These are phyloP conservation scores for Contarinia nasturtii DNA, from an alignment of 1,140 invertebrate species.

Conservation along the genomic window DNA sequence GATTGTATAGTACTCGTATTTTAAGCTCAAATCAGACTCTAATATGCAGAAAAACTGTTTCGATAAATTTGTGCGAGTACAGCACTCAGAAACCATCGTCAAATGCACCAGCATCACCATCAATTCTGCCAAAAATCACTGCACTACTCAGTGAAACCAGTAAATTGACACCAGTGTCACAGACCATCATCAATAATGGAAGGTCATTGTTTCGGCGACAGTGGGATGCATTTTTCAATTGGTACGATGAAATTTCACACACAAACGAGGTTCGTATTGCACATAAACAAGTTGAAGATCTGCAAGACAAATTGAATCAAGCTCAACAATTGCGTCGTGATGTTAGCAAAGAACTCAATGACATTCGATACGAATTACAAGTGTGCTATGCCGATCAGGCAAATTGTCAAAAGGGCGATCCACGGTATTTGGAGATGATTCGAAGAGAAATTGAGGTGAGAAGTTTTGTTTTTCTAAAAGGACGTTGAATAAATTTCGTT, in stretches of 20 bases:
- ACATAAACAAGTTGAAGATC: slow-evolving; percentile 1
- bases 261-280: neutral
- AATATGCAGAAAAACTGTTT: no score
- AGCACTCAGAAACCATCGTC: no score
- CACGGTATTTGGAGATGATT: neutral
- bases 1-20: no score
- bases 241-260: neutral
- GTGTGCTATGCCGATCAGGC: neutral
- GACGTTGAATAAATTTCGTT: neutral
- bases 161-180: neutral
- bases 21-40: no score
- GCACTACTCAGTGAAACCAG: no score
- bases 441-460: neutral
- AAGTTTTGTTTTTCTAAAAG: no score
- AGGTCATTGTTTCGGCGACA: neutral
- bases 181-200: neutral
- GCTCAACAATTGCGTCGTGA: neutral
- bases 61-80: no score
- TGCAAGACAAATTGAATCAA: neutral
- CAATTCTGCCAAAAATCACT: no score
- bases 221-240: neutral
- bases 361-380: neutral
- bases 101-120: no score
- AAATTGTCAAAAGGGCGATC: neutral
- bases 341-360: neutral